phyloP scores from a whole-genome alignment of 2,888 invertebrate species.

The Rhabditophanes sp. region DNA sequence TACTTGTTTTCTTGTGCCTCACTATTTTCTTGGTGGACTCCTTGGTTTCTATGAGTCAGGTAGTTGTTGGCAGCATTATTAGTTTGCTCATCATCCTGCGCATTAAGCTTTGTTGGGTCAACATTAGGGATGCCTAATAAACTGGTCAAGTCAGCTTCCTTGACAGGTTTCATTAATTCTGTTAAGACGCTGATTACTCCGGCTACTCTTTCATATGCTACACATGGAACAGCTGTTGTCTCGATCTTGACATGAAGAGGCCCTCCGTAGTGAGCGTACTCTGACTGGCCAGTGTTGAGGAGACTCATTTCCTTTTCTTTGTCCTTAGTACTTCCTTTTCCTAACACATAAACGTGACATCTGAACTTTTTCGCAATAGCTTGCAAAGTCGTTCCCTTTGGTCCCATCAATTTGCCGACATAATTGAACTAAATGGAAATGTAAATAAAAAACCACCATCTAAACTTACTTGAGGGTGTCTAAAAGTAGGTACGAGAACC shows the following conservation, averaged over 20 bases:
- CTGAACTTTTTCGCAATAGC: constrained; percentile 36
- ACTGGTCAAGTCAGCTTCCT: too few relatives aligned
- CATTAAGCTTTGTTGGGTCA: too few relatives aligned
- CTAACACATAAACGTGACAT: constrained; percentile 43
- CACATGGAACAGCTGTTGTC: constrained; percentile 34
- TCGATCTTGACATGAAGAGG: constrained; percentile 44
- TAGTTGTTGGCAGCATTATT: too few relatives aligned
- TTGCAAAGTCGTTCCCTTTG: constrained; percentile 41
- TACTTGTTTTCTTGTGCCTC: too few relatives aligned
- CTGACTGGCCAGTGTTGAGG: constrained; percentile 39
- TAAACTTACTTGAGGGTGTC: constrained; percentile 32
- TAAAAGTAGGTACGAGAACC: constrained; percentile 38
- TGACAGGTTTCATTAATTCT: constrained; percentile 28
- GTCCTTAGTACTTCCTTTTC: constrained; percentile 42
- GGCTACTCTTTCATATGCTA: constrained; percentile 40
- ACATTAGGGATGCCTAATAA: too few relatives aligned
- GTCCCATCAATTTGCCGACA: constrained; percentile 43
- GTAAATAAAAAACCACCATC: background rate
- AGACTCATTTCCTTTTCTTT: constrained; percentile 35
- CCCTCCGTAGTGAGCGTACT: constrained; percentile 40
- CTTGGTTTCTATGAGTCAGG: too few relatives aligned
- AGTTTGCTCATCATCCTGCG: too few relatives aligned
- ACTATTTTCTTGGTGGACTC: too few relatives aligned
- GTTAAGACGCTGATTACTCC: constrained; percentile 33
- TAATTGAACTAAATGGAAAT: constrained; percentile 38